Conservation (phyloP, 2,113 vertebrate genomes). For the Benitochromis conjunctus region DNA sequence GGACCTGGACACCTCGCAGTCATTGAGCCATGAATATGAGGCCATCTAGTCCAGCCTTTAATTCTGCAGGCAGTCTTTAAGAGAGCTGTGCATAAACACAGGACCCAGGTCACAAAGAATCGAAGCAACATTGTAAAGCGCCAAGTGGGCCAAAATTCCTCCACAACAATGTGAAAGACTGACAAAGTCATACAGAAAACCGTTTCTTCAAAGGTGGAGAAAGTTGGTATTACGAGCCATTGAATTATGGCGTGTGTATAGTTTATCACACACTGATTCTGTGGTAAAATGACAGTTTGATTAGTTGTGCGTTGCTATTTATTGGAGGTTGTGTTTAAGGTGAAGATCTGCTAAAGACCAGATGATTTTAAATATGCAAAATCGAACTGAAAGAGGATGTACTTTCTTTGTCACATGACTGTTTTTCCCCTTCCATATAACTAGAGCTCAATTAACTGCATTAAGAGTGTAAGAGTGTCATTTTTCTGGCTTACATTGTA, state of each 20-base stretch:
- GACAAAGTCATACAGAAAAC: neutral
- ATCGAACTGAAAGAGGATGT: neutral
- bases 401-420: neutral
- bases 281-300: neutral
- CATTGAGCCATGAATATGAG: neutral
- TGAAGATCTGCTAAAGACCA: neutral
- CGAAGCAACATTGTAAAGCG: accelerated
- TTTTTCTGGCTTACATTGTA: neutral
- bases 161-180: neutral
- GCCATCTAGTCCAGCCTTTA: neutral
- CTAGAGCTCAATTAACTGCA: neutral
- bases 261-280: neutral
- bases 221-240: too few relatives aligned
- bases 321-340: neutral
- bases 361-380: neutral
- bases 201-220: neutral
- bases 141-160: neutral
- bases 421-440: neutral
- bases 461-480: neutral
- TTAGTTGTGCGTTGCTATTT: neutral
- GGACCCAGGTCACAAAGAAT: too few relatives aligned
- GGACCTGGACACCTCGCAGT: neutral
- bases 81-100: too few relatives aligned
- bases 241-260: too few relatives aligned
- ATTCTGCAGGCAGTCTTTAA: too few relatives aligned